Conservation (phyloP, 2,797 vertebrate species). For the Steatocranus sp. region DNA sequence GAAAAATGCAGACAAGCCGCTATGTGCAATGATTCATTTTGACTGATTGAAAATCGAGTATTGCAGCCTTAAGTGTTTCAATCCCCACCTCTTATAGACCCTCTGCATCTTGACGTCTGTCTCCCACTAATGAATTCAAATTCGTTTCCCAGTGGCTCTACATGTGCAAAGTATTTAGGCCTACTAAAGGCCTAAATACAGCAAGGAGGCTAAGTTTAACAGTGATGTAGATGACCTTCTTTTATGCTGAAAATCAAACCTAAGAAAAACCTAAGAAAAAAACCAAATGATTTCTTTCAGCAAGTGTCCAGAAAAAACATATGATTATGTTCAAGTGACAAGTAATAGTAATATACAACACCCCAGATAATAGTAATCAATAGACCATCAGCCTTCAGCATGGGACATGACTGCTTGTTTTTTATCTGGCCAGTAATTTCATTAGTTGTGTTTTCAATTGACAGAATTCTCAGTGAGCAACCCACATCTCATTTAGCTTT, state of each 20-base stretch:
- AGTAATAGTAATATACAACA: neutral
- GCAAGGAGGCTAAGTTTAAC: neutral
- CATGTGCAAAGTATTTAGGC: neutral
- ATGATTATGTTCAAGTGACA: neutral
- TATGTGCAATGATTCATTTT: constrained; percentile 3
- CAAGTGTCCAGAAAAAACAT: neutral
- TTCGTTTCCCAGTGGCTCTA: neutral
- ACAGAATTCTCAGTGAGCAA: neutral
- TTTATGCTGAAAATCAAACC: neutral
- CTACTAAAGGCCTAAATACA: neutral
- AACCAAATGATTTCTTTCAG: neutral
- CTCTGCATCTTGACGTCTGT: constrained; percentile 34
- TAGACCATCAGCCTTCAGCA: neutral
- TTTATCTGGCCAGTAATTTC: neutral
- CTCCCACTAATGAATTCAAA: constrained; percentile 56
- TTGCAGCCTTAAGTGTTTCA: constrained; percentile 22
- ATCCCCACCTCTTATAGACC: constrained; percentile 24
- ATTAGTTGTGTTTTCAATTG: neutral
- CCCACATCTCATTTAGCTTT: constrained; percentile 6
- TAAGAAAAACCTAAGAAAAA: neutral
- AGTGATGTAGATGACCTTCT: neutral
- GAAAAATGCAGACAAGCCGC: neutral
- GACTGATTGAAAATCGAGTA: constrained; percentile 41
- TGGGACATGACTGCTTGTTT: neutral
- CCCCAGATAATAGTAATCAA: neutral